Percentiles rank a stretch among this genome's conserved stretches.
Evolutionary conservation across 2,113 vertebrate species (phyloP).

Genomic region (Sminthopsis crassicaudata): DNA sequence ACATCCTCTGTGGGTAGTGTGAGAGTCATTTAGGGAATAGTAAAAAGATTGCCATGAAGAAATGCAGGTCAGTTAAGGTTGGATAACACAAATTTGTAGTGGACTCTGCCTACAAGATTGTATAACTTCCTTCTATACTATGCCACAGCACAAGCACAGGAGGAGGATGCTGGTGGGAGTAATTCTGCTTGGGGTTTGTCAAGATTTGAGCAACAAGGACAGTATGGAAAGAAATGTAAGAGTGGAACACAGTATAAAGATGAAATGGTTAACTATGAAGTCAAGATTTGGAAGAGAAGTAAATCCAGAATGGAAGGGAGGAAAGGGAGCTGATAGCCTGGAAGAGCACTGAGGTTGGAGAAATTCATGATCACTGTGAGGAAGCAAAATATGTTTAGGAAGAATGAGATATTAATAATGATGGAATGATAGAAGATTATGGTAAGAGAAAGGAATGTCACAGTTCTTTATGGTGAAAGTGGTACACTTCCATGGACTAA

Average conservation of each 20-base stretch:
- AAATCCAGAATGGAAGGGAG: not conserved
- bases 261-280: not conserved
- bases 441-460: not conserved
- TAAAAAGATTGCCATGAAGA: not conserved
- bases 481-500: not conserved
- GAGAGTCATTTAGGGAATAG: not conserved
- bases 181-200: not conserved
- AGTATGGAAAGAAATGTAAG: not conserved
- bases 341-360: not conserved
- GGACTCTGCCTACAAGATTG: not conserved
- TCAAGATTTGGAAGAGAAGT: not conserved
- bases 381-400: not conserved
- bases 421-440: not conserved
- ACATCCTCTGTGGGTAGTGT: constrained; percentile 1
- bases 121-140: not conserved
- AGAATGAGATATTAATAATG: not conserved
- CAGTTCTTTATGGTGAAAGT: not conserved
- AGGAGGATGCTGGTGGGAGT: not conserved
- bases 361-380: not conserved
- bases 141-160: not conserved
- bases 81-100: not conserved
- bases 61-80: not conserved
- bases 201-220: not conserved
- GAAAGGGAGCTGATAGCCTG: not conserved
- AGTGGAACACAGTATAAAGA: not conserved